A percentile compares a stretch with the other conserved stretches of the same genome.
These are phyloP conservation scores for Parapsyche elsis DNA, from an alignment of 1,140 invertebrate genomes.

Conservation along the genomic window DNA sequence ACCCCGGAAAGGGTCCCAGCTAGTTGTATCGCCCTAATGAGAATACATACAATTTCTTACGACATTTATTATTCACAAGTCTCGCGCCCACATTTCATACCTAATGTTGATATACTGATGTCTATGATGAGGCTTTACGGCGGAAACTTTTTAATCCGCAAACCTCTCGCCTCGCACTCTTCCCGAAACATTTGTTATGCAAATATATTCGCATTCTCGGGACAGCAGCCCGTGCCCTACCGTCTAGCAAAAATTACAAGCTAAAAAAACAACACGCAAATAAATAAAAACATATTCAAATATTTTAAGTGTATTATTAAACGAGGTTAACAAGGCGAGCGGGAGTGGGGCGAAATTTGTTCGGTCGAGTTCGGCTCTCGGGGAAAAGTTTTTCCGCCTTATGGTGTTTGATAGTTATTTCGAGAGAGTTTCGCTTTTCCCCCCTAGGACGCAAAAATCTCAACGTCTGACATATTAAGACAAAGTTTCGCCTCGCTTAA, in stretches of 20 bases:
- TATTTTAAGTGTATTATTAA: too few relatives aligned
- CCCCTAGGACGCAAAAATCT: constrained; percentile 5
- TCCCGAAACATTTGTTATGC: constrained; percentile 11
- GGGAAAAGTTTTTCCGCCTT: background rate
- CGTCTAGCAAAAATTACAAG: too few relatives aligned
- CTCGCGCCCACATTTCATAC: constrained; percentile 42
- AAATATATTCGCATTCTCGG: background rate
- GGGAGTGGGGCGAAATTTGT: too few relatives aligned
- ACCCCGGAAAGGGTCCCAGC: constrained; percentile 1
- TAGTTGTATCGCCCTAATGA: constrained; percentile 30
- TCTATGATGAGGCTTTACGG: constrained; percentile 45
- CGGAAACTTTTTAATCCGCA: constrained; percentile 34
- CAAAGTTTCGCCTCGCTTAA: constrained; percentile 8
- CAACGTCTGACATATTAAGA: constrained; percentile 10
- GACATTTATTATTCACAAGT: constrained; percentile 50
- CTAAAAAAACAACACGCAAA: too few relatives aligned
- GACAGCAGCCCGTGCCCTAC: too few relatives aligned
- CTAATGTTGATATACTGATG: constrained; percentile 51
- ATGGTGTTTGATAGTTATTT: constrained; percentile 20
- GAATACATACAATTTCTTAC: constrained; percentile 53
- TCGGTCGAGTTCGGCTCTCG: too few relatives aligned
- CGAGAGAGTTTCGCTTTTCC: background rate
- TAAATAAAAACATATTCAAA: too few relatives aligned
- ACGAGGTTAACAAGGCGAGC: too few relatives aligned
- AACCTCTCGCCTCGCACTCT: background rate